Percentiles rank a stretch among this genome's conserved stretches.
These are phyloP conservation scores for Thripadectes ignobilis DNA, from an alignment of 2,797 vertebrate species.

Conservation along the genomic window DNA sequence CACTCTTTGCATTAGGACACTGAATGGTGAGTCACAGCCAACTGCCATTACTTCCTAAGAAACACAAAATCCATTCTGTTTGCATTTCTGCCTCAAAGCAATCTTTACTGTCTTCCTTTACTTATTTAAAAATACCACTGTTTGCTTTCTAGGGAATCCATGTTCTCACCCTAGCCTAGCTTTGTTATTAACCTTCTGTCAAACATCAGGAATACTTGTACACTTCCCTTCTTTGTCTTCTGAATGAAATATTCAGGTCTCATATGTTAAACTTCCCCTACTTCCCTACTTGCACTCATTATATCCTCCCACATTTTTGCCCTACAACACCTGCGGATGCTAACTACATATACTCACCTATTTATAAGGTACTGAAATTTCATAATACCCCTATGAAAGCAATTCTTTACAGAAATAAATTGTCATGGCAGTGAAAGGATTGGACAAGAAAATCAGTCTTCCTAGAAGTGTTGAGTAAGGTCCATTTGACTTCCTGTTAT, in stretches of 20 bases:
- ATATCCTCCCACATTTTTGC: not conserved
- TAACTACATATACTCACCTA: not conserved
- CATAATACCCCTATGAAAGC: not conserved
- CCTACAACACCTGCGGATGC: not conserved
- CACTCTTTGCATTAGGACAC: not conserved
- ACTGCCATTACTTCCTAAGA: not conserved
- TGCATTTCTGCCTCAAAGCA: not conserved
- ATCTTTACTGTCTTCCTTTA: not conserved
- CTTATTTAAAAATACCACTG: not conserved
- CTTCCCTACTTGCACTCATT: not conserved
- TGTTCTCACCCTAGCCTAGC: not conserved
- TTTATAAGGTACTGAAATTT: not conserved
- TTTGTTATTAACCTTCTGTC: not conserved
- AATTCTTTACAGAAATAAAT: constrained; percentile 16
- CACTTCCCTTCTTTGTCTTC: not conserved
- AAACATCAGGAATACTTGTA: not conserved
- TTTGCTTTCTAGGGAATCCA: not conserved
- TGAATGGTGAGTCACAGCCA: not conserved
- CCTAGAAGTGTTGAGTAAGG: constrained; percentile 8
- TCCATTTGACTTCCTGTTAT: constrained; percentile 2
- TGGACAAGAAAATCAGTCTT: constrained; percentile 14
- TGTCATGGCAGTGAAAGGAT: not conserved
- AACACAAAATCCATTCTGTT: not conserved
- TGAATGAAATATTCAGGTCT: not conserved
- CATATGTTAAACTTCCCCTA: not conserved